Percentiles rank a stretch among this genome's conserved stretches.
These are phyloP conservation scores for Diorhabda carinulata DNA, from an alignment of 1,140 invertebrate genomes.

Conservation along the genomic window DNA sequence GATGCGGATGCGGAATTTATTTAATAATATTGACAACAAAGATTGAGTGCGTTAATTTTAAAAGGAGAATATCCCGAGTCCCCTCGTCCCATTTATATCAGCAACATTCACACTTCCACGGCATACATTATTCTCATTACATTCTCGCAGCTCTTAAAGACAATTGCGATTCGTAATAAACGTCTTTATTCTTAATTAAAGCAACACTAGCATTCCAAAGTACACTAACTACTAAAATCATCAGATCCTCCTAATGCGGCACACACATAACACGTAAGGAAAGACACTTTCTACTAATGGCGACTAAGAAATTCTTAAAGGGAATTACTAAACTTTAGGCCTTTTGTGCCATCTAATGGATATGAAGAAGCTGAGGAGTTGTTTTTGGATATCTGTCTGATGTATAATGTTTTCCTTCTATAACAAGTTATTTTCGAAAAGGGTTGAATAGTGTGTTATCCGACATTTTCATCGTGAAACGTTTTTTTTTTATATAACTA, in stretches of 20 bases:
- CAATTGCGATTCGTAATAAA: constrained; percentile 28
- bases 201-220: constrained; percentile 27
- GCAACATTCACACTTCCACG: constrained; percentile 16
- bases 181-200: constrained; percentile 31
- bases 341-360: constrained; percentile 24
- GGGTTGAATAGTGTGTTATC: background rate
- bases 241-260: constrained; percentile 23
- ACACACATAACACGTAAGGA: constrained; percentile 20
- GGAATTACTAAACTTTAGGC: constrained; percentile 27
- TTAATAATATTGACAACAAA: too few relatives aligned
- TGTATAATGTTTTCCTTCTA: constrained; percentile 19
- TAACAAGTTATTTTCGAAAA: constrained; percentile 19
- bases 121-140: constrained; percentile 27
- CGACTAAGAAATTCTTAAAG: constrained; percentile 25
- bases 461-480: too few relatives aligned
- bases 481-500: too few relatives aligned
- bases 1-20: too few relatives aligned
- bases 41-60: too few relatives aligned
- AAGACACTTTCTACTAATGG: constrained; percentile 20
- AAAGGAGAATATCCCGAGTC: background rate
- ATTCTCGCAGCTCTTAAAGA: constrained; percentile 20
- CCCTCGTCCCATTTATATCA: background rate
- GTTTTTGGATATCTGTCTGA: constrained; percentile 23
- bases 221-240: constrained; percentile 24
- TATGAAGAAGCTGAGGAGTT: constrained; percentile 21